These are phyloP conservation scores for Sinocyclocheilus anophthalmus DNA, from an alignment of 2,113 vertebrate genomes.

Conservation along the genomic window DNA sequence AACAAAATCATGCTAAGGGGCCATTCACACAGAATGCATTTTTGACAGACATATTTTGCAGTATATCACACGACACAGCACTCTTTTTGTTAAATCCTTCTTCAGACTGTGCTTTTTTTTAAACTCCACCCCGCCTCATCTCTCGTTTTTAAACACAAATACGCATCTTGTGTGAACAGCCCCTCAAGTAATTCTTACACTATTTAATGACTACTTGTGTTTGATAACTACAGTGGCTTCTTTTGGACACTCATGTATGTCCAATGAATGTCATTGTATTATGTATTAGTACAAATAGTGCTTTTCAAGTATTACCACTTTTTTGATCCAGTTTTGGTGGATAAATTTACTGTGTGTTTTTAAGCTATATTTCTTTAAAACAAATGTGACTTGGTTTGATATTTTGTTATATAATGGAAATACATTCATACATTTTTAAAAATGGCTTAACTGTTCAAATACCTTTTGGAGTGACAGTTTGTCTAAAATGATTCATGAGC, in stretches of 20 bases:
- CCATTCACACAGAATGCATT: background rate
- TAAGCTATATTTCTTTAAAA: background rate
- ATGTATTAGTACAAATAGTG: background rate
- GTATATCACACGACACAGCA: background rate
- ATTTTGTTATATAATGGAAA: background rate
- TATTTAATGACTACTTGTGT: background rate
- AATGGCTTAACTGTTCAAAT: background rate
- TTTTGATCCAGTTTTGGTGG: background rate
- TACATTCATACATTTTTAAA: background rate
- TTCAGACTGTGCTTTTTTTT: background rate
- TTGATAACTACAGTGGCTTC: background rate
- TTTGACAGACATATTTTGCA: background rate
- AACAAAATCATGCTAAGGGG: background rate
- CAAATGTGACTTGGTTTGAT: background rate
- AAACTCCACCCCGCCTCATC: background rate
- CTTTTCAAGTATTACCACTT: background rate
- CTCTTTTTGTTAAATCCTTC: background rate
- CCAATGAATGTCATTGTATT: background rate
- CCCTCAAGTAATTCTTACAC: background rate
- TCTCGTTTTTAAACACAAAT: background rate
- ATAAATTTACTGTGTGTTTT: background rate
- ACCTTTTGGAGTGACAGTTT: background rate
- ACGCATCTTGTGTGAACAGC: background rate
- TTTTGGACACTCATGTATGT: background rate
- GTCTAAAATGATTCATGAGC: constrained; percentile 22